Base-by-base conservation (phyloP, 2,113 vertebrate species). In the Oryzias javanicus region DNA sequence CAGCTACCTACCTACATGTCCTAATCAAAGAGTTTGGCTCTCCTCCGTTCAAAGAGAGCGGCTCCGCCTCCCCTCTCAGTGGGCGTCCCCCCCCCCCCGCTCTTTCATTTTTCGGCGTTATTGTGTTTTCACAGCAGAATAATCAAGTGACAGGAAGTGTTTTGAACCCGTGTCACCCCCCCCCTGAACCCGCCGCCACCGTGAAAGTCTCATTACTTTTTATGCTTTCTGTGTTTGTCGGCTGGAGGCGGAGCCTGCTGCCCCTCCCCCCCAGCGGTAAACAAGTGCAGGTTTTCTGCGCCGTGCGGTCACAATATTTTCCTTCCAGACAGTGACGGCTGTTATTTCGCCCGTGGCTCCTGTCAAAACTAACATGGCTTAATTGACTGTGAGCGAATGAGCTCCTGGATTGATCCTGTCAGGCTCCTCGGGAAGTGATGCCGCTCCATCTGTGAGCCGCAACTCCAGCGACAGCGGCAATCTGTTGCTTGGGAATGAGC, bases 331-430 rank as follows among this genome's bases (percentile, higher is more conserved):
- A 84, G 79, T 88, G 87, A 87, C 76, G 81, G 76, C 85, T 88
- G 90, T 88, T 90, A 87, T 86, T 90, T 89, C 46, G 90, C 90
- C 89, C 68, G 74, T 81, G 83, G 90, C 89, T 82, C 73, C 89
- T 90, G 89, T 90, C 89, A 91, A 82, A 87, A 86, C 87, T 88
- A 91, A 88, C 89, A 88, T 76, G 85, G 87, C 89, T 91, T 90
- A 89, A 87, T 91, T 91, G 88, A 90, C 86, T 88, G 85, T 84
- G 65, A 88, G 88, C 79, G 86, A 86, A 90, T 89, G 87, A 88
- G 86, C 82, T 82, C 78, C 75, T 86, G 74, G 82, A 89, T 83
- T 81, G 85, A 85, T 87, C 80, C 88, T 88, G 88, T 88, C 82
- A 86, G 81, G 66, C 80, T 85, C 82, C 82, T 78, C 84, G 79